phyloP scores from a whole-genome alignment of 2,797 vertebrate species.

The Neosilurus hyrtlii region DNA sequence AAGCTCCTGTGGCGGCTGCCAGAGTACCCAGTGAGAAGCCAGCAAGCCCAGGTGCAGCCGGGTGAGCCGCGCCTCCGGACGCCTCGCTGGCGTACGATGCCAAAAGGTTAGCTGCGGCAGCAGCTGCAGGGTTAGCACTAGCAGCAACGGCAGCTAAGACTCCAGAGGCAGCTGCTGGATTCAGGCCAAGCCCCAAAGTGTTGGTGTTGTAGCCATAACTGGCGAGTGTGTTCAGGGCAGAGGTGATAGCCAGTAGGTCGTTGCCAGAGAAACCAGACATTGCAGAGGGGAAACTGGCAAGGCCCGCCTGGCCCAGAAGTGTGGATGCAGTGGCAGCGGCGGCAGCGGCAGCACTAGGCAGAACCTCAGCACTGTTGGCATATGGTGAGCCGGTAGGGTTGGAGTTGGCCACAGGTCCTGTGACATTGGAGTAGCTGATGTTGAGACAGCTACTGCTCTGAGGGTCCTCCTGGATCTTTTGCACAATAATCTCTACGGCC shows the following conservation, averaged over 20 bases:
- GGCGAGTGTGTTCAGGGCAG: conserved; percentile 91
- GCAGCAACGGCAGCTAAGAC: conserved; percentile 88
- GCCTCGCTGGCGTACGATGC: conserved; percentile 88
- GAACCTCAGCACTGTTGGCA: conserved; percentile 85
- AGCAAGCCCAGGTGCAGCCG: conserved; percentile 73
- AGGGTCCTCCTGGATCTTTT: conserved; percentile 95
- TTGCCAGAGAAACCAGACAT: conserved; percentile 90
- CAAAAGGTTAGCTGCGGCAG: conserved; percentile 87
- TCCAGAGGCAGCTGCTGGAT: conserved; percentile 86
- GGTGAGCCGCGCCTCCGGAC: conserved; percentile 76
- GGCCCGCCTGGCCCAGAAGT: conserved; percentile 83
- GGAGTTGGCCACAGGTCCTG: conserved; percentile 92
- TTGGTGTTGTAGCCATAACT: conserved; percentile 96
- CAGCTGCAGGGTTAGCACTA: conserved; percentile 87
- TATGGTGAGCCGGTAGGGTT: conserved; percentile 94
- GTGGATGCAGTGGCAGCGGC: conserved; percentile 83
- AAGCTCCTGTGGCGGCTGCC: conserved; percentile 82
- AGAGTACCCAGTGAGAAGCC: conserved; percentile 86
- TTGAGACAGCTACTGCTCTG: conserved; percentile 95
- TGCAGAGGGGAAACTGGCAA: conserved; percentile 83
- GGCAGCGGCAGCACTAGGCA: conserved; percentile 80
- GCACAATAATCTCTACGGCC: conserved; percentile 90
- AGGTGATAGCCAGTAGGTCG: conserved; percentile 92
- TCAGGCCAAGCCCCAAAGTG: conserved; percentile 87
- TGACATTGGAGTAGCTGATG: conserved; percentile 93